phyloP scores from a whole-genome alignment of 2,113 vertebrate species.

The Parus major region DNA sequence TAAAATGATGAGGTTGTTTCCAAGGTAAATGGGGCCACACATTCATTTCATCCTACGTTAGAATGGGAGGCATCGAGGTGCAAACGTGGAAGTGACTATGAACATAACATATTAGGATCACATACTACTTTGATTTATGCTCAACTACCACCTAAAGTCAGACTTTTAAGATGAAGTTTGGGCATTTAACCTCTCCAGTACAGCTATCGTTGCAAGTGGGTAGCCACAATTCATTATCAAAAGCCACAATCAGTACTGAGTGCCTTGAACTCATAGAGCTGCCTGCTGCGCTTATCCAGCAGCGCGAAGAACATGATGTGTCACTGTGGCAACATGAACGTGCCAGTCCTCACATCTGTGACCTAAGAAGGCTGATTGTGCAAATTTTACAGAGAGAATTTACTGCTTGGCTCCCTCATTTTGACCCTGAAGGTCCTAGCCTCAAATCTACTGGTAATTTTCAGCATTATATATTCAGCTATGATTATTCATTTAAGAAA shows the following conservation, averaged over 20 bases:
- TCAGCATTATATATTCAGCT: neutral
- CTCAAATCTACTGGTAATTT: neutral
- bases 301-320: neutral
- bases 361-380: neutral
- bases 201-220: fast-evolving
- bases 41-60: neutral
- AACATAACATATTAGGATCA: neutral
- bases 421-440: neutral
- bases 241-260: neutral
- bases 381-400: neutral
- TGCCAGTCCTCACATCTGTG: neutral
- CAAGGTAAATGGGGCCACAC: neutral
- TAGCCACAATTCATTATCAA: neutral
- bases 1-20: conserved; percentile 18
- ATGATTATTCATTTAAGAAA: neutral
- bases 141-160: neutral
- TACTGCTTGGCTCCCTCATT: neutral
- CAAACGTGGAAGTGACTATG: neutral
- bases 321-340: neutral
- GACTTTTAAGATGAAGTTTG: neutral
- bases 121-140: neutral
- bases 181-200: neutral
- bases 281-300: neutral
- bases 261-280: neutral
- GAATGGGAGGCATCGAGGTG: neutral